Base-by-base conservation (phyloP, 2,888 invertebrate species). In the Homarus gammarus region DNA sequence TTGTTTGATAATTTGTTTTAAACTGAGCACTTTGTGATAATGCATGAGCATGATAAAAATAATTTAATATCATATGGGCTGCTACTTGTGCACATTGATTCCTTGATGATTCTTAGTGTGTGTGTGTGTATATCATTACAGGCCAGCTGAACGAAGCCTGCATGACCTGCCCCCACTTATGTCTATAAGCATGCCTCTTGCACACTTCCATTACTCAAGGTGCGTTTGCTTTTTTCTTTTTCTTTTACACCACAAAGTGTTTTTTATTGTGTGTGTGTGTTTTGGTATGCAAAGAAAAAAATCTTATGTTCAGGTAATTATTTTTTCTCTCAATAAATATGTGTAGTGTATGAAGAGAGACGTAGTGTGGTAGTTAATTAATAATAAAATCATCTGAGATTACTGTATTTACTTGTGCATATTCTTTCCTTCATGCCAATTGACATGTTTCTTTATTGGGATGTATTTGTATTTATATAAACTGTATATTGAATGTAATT, bases 121-220 rank as follows among this genome's bases (percentile, higher is more conserved):
- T 40, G 44, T 61, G 51, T 72, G 70, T 73, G 72, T 68, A 56
- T 89, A 33, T 84, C 64, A 61, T 90, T 90, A 79, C 90, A 90
- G 90, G 75, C 90, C 85, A 40, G 84, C 90, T 75, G 85, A 82
- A 40, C 84, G 90, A 81, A 85, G 81, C 70, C 85, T 90, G 86
- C 86, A 86, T 90, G 90, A 90, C 85, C 85, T 90, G 86, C 90
- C 90, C 27, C 68, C 81, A n/a, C 85, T 90, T 61, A 85, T 85
- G 38, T 82, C 86, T 44, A 81, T 86, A 51, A 84, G 85, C 84
- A 90, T 90, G 90, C 81, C 85, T 31, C 90, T 90, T 75, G 56
- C 86, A 81, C 90, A 85, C 85, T 90, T 85, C 85, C 90, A 90
- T 79, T 90, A 90, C 68, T 87, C 87, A 87, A 87, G 87, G 87